Conservation (phyloP, 2,797 vertebrate genomes). For the Squalus acanthias region DNA sequence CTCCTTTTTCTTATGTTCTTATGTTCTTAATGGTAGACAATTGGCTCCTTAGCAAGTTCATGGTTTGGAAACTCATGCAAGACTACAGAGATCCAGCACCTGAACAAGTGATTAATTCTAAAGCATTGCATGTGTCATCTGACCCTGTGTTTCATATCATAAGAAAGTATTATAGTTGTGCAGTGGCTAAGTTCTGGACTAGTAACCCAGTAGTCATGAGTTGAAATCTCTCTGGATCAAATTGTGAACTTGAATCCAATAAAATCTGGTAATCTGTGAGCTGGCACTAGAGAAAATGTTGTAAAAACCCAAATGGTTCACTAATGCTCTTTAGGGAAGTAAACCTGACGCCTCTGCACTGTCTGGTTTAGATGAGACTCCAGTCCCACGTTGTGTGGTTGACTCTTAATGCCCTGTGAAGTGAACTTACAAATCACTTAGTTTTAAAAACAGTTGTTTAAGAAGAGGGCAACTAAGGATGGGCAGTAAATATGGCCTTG, state of each 20-base stretch:
- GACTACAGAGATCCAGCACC: neutral
- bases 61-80: neutral
- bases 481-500: neutral
- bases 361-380: neutral
- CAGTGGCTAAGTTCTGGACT: neutral
- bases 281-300: neutral
- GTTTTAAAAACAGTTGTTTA: neutral
- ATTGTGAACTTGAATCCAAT: neutral
- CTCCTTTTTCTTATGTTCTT: no score
- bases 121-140: neutral
- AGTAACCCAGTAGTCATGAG: neutral
- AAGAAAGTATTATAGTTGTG: neutral
- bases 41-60: neutral
- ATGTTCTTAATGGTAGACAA: neutral
- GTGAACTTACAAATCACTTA: neutral
- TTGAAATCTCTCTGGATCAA: neutral
- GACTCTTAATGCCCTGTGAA: neutral
- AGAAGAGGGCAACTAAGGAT: neutral
- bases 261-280: neutral
- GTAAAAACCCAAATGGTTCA: neutral
- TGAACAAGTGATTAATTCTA: neutral
- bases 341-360: neutral
- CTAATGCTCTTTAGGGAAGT: neutral
- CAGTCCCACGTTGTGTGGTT: neutral
- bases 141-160: neutral